These are phyloP conservation scores for Danionella cerebrum DNA, from an alignment of 2,113 vertebrate genomes.

Conservation along the genomic window DNA sequence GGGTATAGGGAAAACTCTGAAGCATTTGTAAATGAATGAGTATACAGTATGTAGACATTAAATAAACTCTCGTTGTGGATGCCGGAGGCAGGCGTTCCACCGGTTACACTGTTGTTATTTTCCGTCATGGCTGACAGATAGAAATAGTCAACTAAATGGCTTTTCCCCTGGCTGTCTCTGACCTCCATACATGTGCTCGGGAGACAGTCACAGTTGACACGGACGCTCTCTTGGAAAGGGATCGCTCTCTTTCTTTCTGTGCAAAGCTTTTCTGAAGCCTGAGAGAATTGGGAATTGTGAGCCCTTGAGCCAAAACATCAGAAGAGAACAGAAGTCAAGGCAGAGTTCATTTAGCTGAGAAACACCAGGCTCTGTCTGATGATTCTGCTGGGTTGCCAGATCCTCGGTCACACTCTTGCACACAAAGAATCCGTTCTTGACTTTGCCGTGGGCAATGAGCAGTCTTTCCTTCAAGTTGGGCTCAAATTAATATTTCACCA, in stretches of 20 bases:
- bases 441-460: background rate
- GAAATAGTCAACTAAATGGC: slow-evolving; percentile 17
- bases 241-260: slow-evolving; percentile 5
- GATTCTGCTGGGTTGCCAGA: background rate
- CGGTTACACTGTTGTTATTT: background rate
- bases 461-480: background rate
- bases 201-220: background rate
- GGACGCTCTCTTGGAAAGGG: background rate
- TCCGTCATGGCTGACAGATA: background rate
- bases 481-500: background rate
- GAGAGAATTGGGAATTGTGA: slow-evolving; percentile 19
- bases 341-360: background rate
- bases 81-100: background rate
- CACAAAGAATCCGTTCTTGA: slow-evolving; percentile 11
- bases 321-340: slow-evolving; percentile 7
- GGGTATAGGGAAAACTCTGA: background rate
- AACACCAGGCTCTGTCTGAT: background rate
- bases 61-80: background rate
- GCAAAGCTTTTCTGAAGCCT: slow-evolving; percentile 17
- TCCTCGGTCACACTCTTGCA: background rate
- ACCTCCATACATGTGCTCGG: slow-evolving; percentile 6
- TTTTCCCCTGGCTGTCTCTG: slow-evolving; percentile 16
- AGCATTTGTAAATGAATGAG: background rate
- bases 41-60: background rate
- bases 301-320: slow-evolving; percentile 14